Conservation (phyloP, 2,888 invertebrate genomes). For the Campoletis raptor region DNA sequence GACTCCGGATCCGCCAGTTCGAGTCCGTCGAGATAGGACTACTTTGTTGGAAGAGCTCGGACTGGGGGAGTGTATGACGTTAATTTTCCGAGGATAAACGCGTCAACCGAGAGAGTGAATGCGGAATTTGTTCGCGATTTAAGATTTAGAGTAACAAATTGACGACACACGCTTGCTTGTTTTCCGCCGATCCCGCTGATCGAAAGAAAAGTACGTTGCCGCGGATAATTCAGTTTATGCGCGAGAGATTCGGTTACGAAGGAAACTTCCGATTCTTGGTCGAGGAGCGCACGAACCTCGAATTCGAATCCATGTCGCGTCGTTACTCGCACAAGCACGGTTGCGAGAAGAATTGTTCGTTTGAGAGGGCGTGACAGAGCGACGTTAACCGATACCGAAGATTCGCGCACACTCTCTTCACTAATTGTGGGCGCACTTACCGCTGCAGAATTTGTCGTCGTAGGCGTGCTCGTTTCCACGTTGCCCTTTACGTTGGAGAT, state of each 20-base stretch:
- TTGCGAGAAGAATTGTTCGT: conserved; percentile 34
- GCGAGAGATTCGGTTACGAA: conserved; percentile 40
- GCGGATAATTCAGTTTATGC: conserved; percentile 13
- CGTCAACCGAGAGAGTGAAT: conserved; percentile 23
- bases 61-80: conserved; percentile 48
- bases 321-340: conserved; percentile 36
- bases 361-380: conserved; percentile 18
- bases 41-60: neutral
- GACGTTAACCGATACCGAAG: conserved; percentile 12
- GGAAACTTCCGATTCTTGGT: conserved; percentile 46
- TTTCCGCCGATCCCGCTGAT: conserved; percentile 50
- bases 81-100: conserved; percentile 33
- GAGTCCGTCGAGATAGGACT: conserved; percentile 57
- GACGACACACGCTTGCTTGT: conserved; percentile 29
- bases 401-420: conserved; percentile 1
- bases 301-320: conserved; percentile 27
- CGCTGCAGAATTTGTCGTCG: neutral
- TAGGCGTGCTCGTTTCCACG: neutral
- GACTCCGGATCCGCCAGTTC: conserved; percentile 58
- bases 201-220: conserved; percentile 30
- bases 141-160: conserved; percentile 14
- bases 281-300: conserved; percentile 47
- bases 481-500: neutral
- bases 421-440: neutral
- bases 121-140: conserved; percentile 25